Evolutionary conservation across 1,140 invertebrate genomes (phyloP), one percentile per base, ranked within the genome.

Genomic region (Popillia japonica): DNA sequence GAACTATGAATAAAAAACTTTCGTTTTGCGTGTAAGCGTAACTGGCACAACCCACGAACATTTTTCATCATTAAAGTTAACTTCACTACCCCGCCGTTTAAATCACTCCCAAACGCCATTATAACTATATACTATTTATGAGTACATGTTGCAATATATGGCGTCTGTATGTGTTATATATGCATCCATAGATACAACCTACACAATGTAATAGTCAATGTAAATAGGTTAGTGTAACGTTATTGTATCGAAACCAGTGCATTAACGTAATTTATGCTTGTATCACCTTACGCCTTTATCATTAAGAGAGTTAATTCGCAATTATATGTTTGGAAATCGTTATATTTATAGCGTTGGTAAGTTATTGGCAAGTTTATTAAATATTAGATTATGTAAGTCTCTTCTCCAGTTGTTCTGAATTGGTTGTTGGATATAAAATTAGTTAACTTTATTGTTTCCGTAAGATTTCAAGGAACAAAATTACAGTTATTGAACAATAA

Each of bases 261-360:
- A 55, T 55, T 55, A 55, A 17, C 48, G 48, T 55, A 55, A 55
- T 55, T 14, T 55, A 55, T 55, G 48, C 48, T 55, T 55, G 14
- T 55, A 55, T 17, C n/a, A 55, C 14, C n/a, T 55, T 55, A 55
- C 48, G 48, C 48, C 48, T 55, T 17, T 55, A 55, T 55, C 2
- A 55, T 55, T 55, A 17, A 17, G 11, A 14, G n/a, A 55, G 48
- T 17, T 55, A 55, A 55, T 55, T 55, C 48, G 48, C 7, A n/a
- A 55, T 55, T 17, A 17, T 17, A 55, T 55, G 17, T 7, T 3
- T 1, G 48, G 48, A 6, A 55, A n/a, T 17, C 14, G 48, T 17
- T 55, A n/a, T n/a, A n/a, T 34, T 4, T 34, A 34, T 34, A 34
- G 4, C 27, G 1, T 34, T 34, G 27, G 27, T 34, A 34, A 34